Conservation (phyloP, 1,140 invertebrate genomes). For the Drosophila nigrodunni region DNA sequence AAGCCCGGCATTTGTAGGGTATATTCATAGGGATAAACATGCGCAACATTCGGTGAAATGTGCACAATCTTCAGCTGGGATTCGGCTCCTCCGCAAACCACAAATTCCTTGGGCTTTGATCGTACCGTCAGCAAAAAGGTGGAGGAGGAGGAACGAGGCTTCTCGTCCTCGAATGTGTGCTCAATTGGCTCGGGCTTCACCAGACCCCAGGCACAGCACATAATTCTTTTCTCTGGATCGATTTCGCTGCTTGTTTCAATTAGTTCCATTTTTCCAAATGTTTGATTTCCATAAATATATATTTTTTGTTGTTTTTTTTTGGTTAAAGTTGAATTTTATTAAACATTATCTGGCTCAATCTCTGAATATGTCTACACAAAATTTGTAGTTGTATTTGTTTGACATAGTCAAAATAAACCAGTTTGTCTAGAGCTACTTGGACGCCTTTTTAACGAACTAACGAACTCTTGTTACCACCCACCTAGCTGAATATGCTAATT, state of each 20-base stretch:
- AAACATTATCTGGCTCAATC: not conserved
- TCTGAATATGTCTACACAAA: not conserved
- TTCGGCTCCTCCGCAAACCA: slow-evolving; percentile 15
- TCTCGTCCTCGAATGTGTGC: not conserved
- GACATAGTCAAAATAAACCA: not conserved
- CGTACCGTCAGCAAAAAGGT: not conserved
- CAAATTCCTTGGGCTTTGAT: slow-evolving; percentile 26
- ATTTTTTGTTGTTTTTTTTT: not conserved
- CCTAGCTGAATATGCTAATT: slow-evolving; percentile 25
- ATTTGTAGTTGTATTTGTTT: not conserved
- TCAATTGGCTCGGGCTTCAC: slow-evolving; percentile 1
- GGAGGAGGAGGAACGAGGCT: not conserved
- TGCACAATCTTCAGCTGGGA: slow-evolving; percentile 18
- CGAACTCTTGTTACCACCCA: slow-evolving; percentile 12
- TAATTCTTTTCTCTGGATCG: not conserved
- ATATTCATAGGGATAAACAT: slow-evolving; percentile 14
- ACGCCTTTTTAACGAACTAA: not conserved
- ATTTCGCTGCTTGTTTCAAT: not conserved
- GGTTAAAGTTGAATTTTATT: not conserved
- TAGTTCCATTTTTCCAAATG: slow-evolving; percentile 11
- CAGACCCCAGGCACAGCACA: slow-evolving; percentile 39
- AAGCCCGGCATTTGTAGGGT: slow-evolving; percentile 14
- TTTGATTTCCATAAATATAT: not conserved
- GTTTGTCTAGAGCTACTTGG: slow-evolving; percentile 4
- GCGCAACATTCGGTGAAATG: not conserved